Evolutionary conservation across 1,140 invertebrate genomes (phyloP).

Genomic region (Papilio aristodemus): DNA sequence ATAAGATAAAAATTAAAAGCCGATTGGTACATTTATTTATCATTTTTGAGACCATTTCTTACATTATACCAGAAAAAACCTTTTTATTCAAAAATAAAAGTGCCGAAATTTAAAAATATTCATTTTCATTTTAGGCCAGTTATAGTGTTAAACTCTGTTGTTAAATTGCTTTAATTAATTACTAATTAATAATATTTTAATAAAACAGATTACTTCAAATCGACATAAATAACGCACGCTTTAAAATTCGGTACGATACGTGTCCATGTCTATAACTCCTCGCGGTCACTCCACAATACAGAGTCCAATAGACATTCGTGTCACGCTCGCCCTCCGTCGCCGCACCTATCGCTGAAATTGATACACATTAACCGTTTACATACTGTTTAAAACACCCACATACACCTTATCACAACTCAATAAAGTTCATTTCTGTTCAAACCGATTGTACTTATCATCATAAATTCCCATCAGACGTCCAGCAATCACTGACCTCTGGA

Average conservation of each 20-base stretch:
- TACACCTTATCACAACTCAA: slow-evolving; percentile 39
- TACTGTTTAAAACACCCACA: slow-evolving; percentile 33
- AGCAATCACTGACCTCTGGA: slow-evolving; percentile 47
- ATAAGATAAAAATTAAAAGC: too few species aligned
- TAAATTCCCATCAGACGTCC: slow-evolving; percentile 43
- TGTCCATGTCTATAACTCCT: slow-evolving; percentile 1
- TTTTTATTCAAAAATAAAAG: too few species aligned
- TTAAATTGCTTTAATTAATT: too few species aligned
- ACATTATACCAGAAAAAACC: too few species aligned
- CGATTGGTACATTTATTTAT: too few species aligned
- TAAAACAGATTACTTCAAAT: neutral
- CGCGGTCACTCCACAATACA: slow-evolving; percentile 70
- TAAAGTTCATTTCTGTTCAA: slow-evolving; percentile 45
- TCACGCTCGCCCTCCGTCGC: slow-evolving; percentile 70
- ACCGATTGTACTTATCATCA: slow-evolving; percentile 15
- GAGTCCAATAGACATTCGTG: slow-evolving; percentile 64
- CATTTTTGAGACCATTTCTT: too few species aligned
- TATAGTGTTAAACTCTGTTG: too few species aligned
- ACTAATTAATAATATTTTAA: neutral
- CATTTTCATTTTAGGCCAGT: too few species aligned
- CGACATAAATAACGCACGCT: neutral
- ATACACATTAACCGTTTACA: slow-evolving; percentile 66
- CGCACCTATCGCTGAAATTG: slow-evolving; percentile 73
- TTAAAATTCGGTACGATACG: neutral
- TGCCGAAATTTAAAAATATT: too few species aligned